Percentiles rank a stretch among this genome's conserved stretches.
phyloP scores from a whole-genome alignment of 2,113 vertebrate genomes.

The Rhinolophus ferrumequinum region DNA sequence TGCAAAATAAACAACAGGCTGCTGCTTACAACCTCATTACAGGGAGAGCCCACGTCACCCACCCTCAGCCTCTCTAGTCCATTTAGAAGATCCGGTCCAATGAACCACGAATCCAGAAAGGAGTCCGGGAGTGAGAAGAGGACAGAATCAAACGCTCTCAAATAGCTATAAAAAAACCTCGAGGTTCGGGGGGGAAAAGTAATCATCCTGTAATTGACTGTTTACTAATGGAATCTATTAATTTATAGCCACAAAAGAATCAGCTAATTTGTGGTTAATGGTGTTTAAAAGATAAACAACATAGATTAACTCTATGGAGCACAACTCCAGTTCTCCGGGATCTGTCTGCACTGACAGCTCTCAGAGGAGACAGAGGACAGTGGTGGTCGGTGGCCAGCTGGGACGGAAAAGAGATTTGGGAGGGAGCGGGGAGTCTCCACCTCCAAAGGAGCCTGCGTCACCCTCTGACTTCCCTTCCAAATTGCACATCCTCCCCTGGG shows the following conservation, averaged over 20 bases:
- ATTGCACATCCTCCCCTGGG: rapidly evolving
- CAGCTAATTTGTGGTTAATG: constrained; percentile 83
- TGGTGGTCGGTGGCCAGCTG: background rate
- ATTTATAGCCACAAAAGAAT: constrained; percentile 78
- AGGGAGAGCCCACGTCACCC: rapidly evolving
- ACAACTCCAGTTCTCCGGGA: background rate
- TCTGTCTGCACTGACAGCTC: background rate
- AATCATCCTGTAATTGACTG: constrained; percentile 80
- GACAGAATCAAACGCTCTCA: rapidly evolving
- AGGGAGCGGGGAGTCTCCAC: background rate
- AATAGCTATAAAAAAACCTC: background rate
- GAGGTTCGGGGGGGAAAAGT: constrained; percentile 45
- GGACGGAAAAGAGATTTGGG: background rate
- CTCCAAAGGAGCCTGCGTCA: background rate
- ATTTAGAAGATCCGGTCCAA: background rate
- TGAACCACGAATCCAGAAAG: background rate
- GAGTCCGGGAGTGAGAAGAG: background rate
- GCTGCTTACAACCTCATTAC: background rate
- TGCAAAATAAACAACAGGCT: background rate
- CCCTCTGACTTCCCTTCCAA: background rate
- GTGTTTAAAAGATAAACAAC: constrained; percentile 83
- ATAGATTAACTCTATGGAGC: constrained; percentile 51
- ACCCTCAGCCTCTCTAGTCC: background rate
- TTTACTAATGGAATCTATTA: constrained; percentile 82
- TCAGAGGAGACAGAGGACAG: rapidly evolving